A percentile compares a stretch with the other conserved stretches of the same genome.
Conservation (phyloP, 1,140 invertebrate species). For the Ridgeia piscesae region DNA sequence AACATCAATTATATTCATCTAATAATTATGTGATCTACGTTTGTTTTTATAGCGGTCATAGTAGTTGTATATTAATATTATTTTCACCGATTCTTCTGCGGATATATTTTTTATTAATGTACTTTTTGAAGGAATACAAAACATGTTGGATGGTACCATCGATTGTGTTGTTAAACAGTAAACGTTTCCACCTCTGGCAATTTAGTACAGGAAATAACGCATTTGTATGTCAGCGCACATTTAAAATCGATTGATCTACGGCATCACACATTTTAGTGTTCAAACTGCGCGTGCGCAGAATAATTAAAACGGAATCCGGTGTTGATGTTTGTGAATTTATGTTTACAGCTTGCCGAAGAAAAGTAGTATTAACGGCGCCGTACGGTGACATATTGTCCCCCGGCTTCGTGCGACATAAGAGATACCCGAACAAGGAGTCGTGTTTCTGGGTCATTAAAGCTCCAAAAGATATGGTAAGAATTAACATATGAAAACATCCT, state of each 20-base stretch:
- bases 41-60: not conserved
- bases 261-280: not conserved
- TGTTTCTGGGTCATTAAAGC: not conserved
- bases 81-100: not conserved
- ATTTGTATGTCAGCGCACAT: not conserved
- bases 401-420: not conserved
- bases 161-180: not conserved
- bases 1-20: not conserved
- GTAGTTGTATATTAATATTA: not conserved
- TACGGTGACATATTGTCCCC: not conserved
- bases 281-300: not conserved
- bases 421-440: not conserved
- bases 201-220: not conserved
- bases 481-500: not conserved
- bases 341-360: not conserved
- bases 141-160: not conserved
- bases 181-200: not conserved
- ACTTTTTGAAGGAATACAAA: not conserved
- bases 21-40: not conserved
- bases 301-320: not conserved
- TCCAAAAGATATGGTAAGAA: not conserved
- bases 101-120: not conserved
- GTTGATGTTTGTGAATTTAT: not conserved
- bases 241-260: not conserved
- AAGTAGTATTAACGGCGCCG: not conserved